Evolutionary conservation across 2,888 invertebrate genomes (phyloP).

Genomic region (Mesorhabditis spiculigera): DNA sequence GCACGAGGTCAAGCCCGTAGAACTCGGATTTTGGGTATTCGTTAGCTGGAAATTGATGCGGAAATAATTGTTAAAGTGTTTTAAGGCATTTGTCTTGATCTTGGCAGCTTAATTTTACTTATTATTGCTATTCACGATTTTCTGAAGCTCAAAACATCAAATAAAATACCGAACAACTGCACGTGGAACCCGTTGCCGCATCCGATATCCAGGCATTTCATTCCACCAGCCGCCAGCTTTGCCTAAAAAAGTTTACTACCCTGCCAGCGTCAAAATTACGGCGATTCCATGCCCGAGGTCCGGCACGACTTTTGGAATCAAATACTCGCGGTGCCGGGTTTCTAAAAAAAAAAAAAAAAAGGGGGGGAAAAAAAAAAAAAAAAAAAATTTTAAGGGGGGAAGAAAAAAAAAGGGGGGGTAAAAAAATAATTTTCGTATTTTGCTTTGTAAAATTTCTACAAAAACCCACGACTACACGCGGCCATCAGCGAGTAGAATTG

Average conservation of each 20-base stretch:
- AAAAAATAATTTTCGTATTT: neutral
- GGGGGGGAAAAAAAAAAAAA: too few species aligned
- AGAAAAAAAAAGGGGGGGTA: too few species aligned
- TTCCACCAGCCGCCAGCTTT: constrained; percentile 24
- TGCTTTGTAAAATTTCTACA: too few species aligned
- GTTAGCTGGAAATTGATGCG: constrained; percentile 28
- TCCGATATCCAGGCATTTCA: constrained; percentile 43
- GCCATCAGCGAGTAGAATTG: neutral
- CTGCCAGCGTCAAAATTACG: neutral
- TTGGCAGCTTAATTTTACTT: neutral
- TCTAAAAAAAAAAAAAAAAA: too few species aligned
- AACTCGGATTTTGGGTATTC: constrained; percentile 39
- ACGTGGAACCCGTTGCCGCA: constrained; percentile 45
- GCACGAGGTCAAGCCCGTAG: constrained; percentile 42
- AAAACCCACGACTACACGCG: neutral
- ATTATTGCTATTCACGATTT: neutral
- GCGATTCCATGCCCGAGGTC: constrained; percentile 1
- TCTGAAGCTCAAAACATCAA: neutral
- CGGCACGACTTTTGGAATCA: neutral
- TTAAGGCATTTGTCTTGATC: too few species aligned
- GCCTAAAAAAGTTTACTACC: constrained; percentile 7
- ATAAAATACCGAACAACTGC: constrained; percentile 16
- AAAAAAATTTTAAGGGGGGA: too few species aligned
- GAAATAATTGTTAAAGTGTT: too few species aligned
- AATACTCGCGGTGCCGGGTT: constrained; percentile 2